These are phyloP conservation scores for Helicoverpa zea DNA, from an alignment of 1,140 invertebrate genomes.

Conservation along the genomic window DNA sequence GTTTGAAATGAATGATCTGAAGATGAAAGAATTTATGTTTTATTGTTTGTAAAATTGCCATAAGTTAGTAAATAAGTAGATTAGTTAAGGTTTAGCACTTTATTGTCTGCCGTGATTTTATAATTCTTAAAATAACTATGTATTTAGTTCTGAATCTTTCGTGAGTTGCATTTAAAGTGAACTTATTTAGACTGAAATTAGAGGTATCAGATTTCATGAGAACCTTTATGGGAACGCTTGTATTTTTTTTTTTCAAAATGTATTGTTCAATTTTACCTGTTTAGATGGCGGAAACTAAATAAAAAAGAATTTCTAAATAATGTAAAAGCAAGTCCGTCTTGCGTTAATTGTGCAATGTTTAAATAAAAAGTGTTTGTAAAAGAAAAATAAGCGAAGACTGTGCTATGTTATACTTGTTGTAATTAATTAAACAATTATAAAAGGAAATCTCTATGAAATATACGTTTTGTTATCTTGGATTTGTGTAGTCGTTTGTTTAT, in stretches of 20 bases:
- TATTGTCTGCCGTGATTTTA: background rate
- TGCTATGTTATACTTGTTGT: conserved; percentile 12
- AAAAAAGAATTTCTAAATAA: no score
- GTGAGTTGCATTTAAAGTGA: no score
- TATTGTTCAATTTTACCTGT: background rate
- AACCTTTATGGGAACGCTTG: no score
- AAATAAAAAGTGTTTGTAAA: background rate
- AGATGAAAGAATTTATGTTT: background rate
- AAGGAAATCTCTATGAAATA: conserved; percentile 32
- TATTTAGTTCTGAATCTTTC: no score
- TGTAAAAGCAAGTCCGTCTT: no score
- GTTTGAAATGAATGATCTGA: conserved; percentile 29
- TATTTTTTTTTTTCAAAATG: background rate
- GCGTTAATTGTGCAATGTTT: conserved; percentile 1
- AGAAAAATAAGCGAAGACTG: conserved; percentile 18
- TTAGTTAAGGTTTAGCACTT: background rate
- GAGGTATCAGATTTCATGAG: no score
- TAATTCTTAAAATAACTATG: background rate
- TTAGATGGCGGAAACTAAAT: no score
- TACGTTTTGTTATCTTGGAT: conserved; percentile 43
- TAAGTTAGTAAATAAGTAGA: background rate
- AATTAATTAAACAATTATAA: conserved; percentile 17
- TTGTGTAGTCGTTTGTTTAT: conserved; percentile 35
- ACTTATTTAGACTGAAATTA: no score
- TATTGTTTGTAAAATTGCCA: conserved; percentile 5